Base-by-base conservation (phyloP, 2,797 vertebrate genomes). In the Etheostoma perlongum region DNA sequence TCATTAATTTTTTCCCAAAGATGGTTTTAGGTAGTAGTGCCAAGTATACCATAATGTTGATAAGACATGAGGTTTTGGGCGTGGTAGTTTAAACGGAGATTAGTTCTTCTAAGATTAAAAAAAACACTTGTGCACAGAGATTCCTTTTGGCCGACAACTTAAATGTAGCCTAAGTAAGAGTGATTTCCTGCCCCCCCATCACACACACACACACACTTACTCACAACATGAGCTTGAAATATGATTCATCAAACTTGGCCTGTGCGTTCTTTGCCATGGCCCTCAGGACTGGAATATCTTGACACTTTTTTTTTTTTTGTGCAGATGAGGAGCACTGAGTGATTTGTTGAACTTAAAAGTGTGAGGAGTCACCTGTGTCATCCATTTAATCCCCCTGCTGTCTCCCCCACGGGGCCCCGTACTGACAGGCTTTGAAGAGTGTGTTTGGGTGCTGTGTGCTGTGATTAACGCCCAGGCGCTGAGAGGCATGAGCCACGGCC, bases 291-390 rank as follows among this genome's bases (percentile, higher is more conserved):
- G 16, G 47, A 76, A 74, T 72, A 52, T 18, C 55, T 61, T n/a
- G 23, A 78, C 49, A 62, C 1, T 36, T 54, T 6, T 27, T 36
- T 57, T 25, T 60, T 52, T n/a, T 2, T 2, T 73, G 63, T 55
- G n/a, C 65, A 71, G 67, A 78, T 80, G 63, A 86, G 71, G 65
- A 72, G 48, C 61, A 66, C 55, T 25, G 54, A 51, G 40, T 67
- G 48, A 72, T 75, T 75, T 64, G n/a, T 70, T 42, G 36, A 62
- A 61, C 42, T 82, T 44, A 65, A 75, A 76, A 7, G 16, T 70
- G 63, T 66, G 59, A 72, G 52, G 71, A 73, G 74, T 79, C 53
- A 78, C 75, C 70, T 76, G 62, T 83, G 77, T 68, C 66, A 80
- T 76, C 61, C 10, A 42, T 80, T 66, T 67, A 82, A 71, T 80